phyloP scores from a whole-genome alignment of 2,113 vertebrate genomes.

The Cairina moschata region DNA sequence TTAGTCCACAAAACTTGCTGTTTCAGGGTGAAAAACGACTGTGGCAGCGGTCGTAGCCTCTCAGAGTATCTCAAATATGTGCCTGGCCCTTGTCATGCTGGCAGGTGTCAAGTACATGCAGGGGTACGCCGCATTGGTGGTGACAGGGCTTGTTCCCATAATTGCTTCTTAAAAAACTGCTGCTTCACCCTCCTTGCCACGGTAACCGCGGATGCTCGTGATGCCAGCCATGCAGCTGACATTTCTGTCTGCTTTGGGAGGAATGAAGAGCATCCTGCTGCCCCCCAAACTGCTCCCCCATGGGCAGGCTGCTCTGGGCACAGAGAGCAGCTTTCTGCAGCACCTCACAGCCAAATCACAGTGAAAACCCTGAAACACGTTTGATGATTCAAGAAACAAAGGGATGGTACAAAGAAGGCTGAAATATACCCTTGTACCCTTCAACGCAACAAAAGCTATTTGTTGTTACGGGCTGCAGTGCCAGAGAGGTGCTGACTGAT shows the following conservation, averaged over 20 bases:
- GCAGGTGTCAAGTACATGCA: not conserved
- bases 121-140: not conserved
- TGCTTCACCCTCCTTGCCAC: not conserved
- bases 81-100: conserved; percentile 37
- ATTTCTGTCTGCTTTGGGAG: not conserved
- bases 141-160: not conserved
- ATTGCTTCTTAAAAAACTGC: not conserved
- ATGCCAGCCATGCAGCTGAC: conserved; percentile 25
- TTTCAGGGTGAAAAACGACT: not conserved
- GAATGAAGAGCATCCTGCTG: not conserved
- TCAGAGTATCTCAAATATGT: not conserved
- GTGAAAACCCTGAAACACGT: not conserved
- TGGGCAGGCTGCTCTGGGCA: not conserved
- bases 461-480: not conserved
- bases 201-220: not conserved
- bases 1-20: not conserved
- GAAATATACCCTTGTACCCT: not conserved
- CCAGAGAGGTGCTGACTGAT: not conserved
- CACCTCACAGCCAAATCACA: not conserved
- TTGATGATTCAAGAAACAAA: not conserved
- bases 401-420: not conserved
- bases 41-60: not conserved
- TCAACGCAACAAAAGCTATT: not conserved
- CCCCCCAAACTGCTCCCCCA: not conserved
- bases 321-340: not conserved